phyloP scores from a whole-genome alignment of 2,113 vertebrate genomes.

The Procapra przewalskii region DNA sequence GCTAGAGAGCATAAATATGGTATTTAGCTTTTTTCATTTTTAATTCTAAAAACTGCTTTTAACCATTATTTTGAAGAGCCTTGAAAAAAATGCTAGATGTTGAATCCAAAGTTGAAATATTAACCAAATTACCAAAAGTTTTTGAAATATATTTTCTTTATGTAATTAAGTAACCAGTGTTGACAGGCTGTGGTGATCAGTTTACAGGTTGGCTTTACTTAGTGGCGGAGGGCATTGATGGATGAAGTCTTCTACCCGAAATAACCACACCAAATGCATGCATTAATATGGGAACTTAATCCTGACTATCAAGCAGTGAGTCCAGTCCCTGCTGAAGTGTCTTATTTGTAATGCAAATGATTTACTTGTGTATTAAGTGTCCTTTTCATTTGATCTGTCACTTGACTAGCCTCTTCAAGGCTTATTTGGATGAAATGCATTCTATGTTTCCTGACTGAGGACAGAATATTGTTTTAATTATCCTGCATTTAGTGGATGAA shows the following conservation, averaged over 20 bases:
- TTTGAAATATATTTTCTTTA: constrained; percentile 71
- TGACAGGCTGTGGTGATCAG: constrained; percentile 80
- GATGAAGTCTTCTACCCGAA: constrained; percentile 82
- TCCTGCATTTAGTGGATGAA: neutral
- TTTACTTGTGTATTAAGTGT: constrained; percentile 80
- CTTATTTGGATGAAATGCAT: constrained; percentile 51
- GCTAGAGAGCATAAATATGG: neutral
- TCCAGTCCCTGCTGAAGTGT: constrained; percentile 76
- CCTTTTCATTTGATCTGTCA: constrained; percentile 63
- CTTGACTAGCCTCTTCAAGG: constrained; percentile 44
- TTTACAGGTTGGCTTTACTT: constrained; percentile 78
- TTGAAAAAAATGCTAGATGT: neutral
- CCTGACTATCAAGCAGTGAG: constrained; percentile 47
- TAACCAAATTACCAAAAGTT: constrained; percentile 42
- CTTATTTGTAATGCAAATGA: constrained; percentile 83
- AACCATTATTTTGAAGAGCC: neutral
- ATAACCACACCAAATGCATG: constrained; percentile 83
- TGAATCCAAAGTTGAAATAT: constrained; percentile 19
- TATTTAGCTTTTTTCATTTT: neutral
- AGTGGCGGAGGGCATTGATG: constrained; percentile 77
- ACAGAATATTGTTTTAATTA: constrained; percentile 49
- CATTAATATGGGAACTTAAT: constrained; percentile 80
- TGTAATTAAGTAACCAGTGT: constrained; percentile 76
- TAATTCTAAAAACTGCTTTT: neutral
- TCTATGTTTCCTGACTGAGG: constrained; percentile 44